Evolutionary conservation across 2,113 vertebrate species (phyloP).

Genomic region (Charadrius vociferus): DNA sequence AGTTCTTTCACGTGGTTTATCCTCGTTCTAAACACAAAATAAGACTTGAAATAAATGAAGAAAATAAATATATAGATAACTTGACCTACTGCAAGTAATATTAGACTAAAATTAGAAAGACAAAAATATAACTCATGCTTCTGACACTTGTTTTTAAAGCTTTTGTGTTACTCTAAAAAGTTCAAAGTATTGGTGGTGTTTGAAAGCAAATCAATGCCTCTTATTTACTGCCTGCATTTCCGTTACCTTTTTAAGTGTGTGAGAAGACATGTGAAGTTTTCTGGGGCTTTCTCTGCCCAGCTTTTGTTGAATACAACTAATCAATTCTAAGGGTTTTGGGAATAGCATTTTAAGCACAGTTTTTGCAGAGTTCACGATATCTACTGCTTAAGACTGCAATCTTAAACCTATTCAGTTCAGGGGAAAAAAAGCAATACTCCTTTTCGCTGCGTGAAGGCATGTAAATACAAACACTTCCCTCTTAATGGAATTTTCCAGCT

Average conservation of each 20-base stretch:
- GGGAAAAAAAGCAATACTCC: not conserved
- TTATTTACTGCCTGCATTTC: not conserved
- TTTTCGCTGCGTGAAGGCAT: fast-evolving
- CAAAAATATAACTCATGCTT: not conserved
- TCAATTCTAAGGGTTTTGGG: not conserved
- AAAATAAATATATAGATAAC: not conserved
- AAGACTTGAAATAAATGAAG: not conserved
- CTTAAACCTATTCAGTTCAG: not conserved
- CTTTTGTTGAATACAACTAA: not conserved
- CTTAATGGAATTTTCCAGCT: not conserved
- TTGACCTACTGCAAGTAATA: not conserved
- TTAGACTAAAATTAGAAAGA: not conserved
- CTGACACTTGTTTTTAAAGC: not conserved
- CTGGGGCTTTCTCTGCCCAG: not conserved
- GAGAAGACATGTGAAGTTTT: not conserved
- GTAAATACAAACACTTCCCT: not conserved
- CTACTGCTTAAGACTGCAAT: not conserved
- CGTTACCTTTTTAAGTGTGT: not conserved
- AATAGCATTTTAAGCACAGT: not conserved
- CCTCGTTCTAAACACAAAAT: not conserved
- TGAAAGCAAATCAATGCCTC: not conserved
- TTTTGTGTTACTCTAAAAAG: not conserved
- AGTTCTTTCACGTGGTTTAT: not conserved
- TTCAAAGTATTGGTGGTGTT: not conserved
- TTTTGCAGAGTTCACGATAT: not conserved